Percentiles rank a stretch among this genome's conserved stretches.
These are phyloP conservation scores for Crotalus tigris DNA, from an alignment of 2,113 vertebrate species.

Conservation along the genomic window DNA sequence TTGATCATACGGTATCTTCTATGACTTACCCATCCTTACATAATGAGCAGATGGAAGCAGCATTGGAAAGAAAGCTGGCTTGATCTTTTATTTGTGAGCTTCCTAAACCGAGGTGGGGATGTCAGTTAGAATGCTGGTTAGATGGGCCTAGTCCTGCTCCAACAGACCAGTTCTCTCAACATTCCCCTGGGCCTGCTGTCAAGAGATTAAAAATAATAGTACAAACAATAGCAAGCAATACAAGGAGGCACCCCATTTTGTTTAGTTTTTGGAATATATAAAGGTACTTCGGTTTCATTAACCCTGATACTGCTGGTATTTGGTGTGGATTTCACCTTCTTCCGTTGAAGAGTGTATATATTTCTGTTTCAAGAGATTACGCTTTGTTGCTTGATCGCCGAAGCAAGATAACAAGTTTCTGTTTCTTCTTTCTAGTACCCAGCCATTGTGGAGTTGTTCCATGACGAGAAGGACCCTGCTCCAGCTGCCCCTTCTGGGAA, in stretches of 20 bases:
- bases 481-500: conserved; percentile 36
- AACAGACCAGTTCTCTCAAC: not conserved
- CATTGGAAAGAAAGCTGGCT: not conserved
- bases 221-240: not conserved
- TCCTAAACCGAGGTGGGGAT: not conserved
- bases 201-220: not conserved
- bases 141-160: not conserved
- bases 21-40: not conserved
- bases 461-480: conserved; percentile 70
- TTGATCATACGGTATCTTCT: too few species aligned
- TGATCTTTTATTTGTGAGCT: not conserved
- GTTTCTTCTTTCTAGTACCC: conserved; percentile 73
- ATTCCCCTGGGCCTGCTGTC: not conserved
- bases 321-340: not conserved
- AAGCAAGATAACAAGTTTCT: accelerated
- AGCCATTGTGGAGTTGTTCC: conserved; percentile 87
- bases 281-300: not conserved
- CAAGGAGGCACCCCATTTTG: not conserved
- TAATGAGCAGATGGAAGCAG: not conserved
- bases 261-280: not conserved
- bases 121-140: not conserved
- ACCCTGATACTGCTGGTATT: too few species aligned
- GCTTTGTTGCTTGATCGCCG: not conserved
- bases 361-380: not conserved
- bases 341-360: accelerated